Conservation (phyloP, 1,140 invertebrate species). For the Papilio aristodemus region DNA sequence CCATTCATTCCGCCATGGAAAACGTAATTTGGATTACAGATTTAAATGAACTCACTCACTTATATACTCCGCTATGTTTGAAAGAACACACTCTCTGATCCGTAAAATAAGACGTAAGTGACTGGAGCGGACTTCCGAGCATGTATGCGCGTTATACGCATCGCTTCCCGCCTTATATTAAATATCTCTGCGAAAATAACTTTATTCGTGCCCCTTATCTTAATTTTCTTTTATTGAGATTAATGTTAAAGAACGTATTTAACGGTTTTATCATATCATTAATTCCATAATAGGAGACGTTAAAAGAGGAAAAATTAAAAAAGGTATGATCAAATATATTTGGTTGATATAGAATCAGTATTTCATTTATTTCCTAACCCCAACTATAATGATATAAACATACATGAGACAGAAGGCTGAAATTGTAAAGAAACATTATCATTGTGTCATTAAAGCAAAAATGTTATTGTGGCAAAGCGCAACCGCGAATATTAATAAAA, state of each 20-base stretch:
- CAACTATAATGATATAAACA: too few species aligned
- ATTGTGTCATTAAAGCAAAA: neutral
- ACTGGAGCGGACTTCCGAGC: slow-evolving; percentile 69
- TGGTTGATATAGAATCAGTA: neutral
- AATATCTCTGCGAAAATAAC: slow-evolving; percentile 31
- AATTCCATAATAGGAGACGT: neutral
- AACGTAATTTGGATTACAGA: slow-evolving; percentile 68
- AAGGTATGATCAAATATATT: neutral
- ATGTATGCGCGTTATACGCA: slow-evolving; percentile 62
- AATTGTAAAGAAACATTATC: neutral
- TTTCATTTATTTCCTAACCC: too few species aligned
- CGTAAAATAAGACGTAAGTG: slow-evolving; percentile 73
- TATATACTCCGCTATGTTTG: slow-evolving; percentile 58
- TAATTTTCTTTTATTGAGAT: slow-evolving; percentile 15
- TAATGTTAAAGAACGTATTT: slow-evolving; percentile 11
- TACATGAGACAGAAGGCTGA: too few species aligned
- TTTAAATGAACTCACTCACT: slow-evolving; percentile 54
- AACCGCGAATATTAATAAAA: slow-evolving; percentile 25
- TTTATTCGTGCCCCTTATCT: slow-evolving; percentile 7
- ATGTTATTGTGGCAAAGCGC: neutral
- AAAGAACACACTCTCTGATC: slow-evolving; percentile 67
- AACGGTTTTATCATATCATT: neutral
- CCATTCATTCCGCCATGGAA: slow-evolving; percentile 67
- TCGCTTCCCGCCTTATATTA: slow-evolving; percentile 49
- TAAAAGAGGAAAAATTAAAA: neutral